Conservation (phyloP, 2,888 invertebrate genomes). For the Alentia gelatinosa region DNA sequence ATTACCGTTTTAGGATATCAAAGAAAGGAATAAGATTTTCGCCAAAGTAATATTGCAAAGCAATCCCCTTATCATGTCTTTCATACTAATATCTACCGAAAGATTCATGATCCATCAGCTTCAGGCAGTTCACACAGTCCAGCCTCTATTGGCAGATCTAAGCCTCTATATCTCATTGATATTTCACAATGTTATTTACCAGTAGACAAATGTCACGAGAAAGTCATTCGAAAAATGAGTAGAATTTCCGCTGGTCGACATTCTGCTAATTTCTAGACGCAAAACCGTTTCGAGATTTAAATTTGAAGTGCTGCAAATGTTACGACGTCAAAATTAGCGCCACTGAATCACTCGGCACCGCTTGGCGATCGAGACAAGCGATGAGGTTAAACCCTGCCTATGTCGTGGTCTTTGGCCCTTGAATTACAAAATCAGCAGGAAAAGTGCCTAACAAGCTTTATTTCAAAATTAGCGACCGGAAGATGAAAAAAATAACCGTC, state of each 20-base stretch:
- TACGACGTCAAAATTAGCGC: neutral
- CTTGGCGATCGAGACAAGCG: neutral
- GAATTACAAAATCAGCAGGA: neutral
- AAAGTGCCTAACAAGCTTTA: neutral
- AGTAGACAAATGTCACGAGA: neutral
- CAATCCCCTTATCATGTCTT: no score
- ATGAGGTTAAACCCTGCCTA: neutral
- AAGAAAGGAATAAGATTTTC: no score
- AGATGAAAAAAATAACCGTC: neutral
- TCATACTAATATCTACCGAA: no score
- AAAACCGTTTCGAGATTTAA: neutral
- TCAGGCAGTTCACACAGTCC: no score
- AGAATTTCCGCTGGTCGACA: neutral
- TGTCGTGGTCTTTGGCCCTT: neutral
- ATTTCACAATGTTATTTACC: neutral
- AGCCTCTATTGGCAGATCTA: neutral
- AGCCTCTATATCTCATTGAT: neutral
- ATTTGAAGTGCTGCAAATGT: neutral
- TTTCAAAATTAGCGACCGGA: neutral
- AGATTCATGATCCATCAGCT: no score
- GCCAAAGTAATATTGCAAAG: no score
- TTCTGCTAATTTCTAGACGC: neutral
- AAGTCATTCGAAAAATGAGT: neutral
- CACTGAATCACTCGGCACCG: neutral
- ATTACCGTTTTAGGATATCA: no score